These are phyloP conservation scores for Gallinago stenura DNA, from an alignment of 2,797 vertebrate species.

Conservation along the genomic window DNA sequence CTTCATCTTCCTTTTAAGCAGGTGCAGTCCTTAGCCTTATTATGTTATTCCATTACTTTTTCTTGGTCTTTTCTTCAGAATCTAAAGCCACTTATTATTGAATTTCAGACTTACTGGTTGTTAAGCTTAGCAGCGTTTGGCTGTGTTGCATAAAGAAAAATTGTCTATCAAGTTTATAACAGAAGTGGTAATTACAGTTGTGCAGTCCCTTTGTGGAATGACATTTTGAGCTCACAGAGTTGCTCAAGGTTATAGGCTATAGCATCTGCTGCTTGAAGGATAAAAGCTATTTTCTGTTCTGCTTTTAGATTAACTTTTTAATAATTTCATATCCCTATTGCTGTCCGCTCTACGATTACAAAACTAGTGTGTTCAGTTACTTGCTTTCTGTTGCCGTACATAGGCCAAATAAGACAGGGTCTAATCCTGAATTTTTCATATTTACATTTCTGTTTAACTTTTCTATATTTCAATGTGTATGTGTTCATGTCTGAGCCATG, in stretches of 20 bases:
- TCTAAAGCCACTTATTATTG: neutral
- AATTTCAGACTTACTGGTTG: neutral
- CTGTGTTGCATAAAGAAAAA: neutral
- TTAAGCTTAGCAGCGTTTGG: neutral
- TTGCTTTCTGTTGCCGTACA: neutral
- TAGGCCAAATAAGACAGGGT: neutral
- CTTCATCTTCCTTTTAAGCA: neutral
- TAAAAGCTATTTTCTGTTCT: neutral
- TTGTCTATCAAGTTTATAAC: neutral
- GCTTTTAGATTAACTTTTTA: neutral
- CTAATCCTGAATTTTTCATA: neutral
- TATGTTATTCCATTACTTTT: neutral
- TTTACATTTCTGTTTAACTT: neutral
- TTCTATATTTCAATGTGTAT: neutral
- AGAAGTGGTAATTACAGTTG: neutral
- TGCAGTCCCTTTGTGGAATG: neutral
- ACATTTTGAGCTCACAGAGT: neutral
- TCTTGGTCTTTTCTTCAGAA: neutral
- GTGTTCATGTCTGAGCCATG: neutral
- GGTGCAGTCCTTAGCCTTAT: neutral
- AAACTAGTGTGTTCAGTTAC: neutral
- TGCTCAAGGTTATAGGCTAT: neutral
- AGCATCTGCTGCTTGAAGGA: neutral
- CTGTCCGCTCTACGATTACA: neutral
- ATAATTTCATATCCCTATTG: neutral